Base-by-base conservation (phyloP, 2,797 vertebrate species). In the Knipowitschia caucasica region DNA sequence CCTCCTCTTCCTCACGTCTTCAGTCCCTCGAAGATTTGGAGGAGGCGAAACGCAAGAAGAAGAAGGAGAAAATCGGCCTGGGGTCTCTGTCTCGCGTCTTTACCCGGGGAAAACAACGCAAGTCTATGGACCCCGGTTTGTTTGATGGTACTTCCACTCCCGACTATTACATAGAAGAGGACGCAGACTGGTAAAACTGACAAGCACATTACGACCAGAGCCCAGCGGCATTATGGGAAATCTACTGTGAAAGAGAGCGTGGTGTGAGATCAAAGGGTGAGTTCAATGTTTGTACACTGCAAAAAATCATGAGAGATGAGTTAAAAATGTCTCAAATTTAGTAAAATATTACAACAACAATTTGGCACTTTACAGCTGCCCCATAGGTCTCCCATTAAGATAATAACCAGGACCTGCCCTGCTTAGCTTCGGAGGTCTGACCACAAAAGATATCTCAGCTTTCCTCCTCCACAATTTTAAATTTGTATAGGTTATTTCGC, bases 111-210 rank as follows among this genome's bases (percentile, higher is more conserved):
- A 98, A 98, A 83, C 96, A 98, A 63, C 94, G 96, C 86, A 98
- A 98, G 73, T 98, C 95, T 60, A 89, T 99, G 42, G 96, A 99
- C 73, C 96, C 96, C 0, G 95, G 95, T 65, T 93, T 99, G 80
- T 99, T 99, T 71, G 96, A 99, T 73, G 96, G 96, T 93, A 98
- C 94, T 71, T 89, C 85, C 75, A 89, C 95, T 80, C 94, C 96
- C 10, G 96, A 98, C 89, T 98, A 96, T 92, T 99, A 99, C 90
- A 98, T 99, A 88, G 96, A 99, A 89, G 96, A 99, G 86, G 96
- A 99, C 21, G 96, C 94, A 75, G 96, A 99, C 93, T 99, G 96
- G 96, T 98, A 95, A 47, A 47, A 47, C 27, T 30, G 31, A n/a
- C n/a, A 94, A 89, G 67, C 75, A 79, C 69, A 80, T 62, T 39